Percentiles rank a stretch among this genome's conserved stretches.
Evolutionary conservation across 2,113 vertebrate genomes (phyloP).

Genomic region (Pampusana beccarii): DNA sequence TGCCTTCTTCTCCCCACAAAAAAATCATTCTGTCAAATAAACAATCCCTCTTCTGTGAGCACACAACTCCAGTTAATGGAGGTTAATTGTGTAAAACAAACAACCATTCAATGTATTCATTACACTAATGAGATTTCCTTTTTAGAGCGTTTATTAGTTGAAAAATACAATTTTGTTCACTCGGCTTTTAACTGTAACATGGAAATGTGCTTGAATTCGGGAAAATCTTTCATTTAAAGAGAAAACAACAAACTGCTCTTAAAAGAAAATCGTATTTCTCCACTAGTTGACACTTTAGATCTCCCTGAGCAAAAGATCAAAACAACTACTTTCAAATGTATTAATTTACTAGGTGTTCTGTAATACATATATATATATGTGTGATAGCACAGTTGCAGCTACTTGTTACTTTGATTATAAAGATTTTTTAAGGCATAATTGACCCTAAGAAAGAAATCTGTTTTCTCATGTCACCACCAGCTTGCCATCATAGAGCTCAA

Average conservation of each 20-base stretch:
- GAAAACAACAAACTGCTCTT: neutral
- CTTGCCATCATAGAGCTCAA: neutral
- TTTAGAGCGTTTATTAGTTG: slow-evolving; percentile 49
- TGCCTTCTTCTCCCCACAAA: neutral
- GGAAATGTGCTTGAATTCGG: neutral
- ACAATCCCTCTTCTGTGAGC: slow-evolving; percentile 37
- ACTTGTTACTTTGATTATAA: neutral
- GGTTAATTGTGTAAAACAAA: slow-evolving; percentile 61
- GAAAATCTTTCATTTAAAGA: neutral
- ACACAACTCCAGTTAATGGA: slow-evolving; percentile 54
- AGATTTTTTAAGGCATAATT: neutral
- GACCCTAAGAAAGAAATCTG: neutral
- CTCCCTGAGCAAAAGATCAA: neutral
- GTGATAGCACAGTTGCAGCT: neutral
- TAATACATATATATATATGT: neutral
- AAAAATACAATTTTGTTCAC: slow-evolving; percentile 27
- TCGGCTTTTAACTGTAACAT: slow-evolving; percentile 15
- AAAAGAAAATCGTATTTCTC: neutral
- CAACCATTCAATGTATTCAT: slow-evolving; percentile 52
- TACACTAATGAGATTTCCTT: slow-evolving; percentile 59
- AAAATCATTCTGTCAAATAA: slow-evolving; percentile 23
- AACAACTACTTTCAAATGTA: neutral
- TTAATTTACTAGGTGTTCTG: neutral
- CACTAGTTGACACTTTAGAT: neutral
- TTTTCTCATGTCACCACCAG: neutral